phyloP scores from a whole-genome alignment of 2,113 vertebrate species.

The Myrmecophaga tridactyla region DNA sequence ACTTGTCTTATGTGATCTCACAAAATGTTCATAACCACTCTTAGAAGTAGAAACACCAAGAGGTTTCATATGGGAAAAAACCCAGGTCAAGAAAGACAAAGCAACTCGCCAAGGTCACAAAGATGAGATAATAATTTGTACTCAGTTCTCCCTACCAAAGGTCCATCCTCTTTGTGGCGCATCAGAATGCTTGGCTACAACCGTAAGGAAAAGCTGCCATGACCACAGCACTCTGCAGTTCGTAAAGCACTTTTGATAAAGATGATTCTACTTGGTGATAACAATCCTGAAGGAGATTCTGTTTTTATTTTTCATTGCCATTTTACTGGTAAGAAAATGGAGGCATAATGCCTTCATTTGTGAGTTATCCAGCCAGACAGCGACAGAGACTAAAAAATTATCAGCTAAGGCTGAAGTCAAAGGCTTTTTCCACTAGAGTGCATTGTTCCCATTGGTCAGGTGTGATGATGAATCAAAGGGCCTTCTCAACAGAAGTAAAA shows the following conservation, averaged over 20 bases:
- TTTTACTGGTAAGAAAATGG: neutral
- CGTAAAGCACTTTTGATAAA: neutral
- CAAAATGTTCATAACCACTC: neutral
- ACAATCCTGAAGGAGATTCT: neutral
- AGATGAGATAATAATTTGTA: neutral
- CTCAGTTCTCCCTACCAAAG: neutral
- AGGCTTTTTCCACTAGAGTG: neutral
- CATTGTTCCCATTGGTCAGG: neutral
- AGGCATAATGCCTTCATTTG: neutral
- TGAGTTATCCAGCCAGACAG: neutral
- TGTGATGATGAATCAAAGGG: neutral
- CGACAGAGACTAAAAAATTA: neutral
- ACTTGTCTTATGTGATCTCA: neutral
- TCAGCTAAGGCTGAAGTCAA: neutral
- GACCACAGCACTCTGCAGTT: too few relatives aligned
- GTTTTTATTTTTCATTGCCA: neutral
- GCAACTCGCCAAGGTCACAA: neutral
- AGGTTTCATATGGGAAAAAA: neutral
- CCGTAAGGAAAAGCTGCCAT: too few relatives aligned
- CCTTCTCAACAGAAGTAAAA: neutral
- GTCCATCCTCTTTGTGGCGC: neutral
- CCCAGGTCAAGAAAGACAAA: neutral
- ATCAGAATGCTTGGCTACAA: neutral
- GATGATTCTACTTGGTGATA: neutral
- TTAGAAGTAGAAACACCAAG: neutral